Conservation (phyloP, 2,888 invertebrate species). For the Aromia moschata region DNA sequence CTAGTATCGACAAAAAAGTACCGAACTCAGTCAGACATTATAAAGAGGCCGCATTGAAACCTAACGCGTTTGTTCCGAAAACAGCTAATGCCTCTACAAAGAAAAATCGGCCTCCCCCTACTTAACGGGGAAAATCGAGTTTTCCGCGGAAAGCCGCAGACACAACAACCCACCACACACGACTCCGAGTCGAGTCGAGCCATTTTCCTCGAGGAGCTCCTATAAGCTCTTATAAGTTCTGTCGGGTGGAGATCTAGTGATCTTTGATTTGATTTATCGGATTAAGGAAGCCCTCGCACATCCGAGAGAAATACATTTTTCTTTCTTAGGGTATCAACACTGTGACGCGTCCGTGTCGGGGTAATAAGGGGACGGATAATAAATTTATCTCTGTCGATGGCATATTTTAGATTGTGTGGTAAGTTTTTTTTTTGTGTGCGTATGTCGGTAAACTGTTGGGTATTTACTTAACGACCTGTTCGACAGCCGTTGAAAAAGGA, state of each 20-base stretch:
- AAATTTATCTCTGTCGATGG: constrained; percentile 36
- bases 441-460: too few species aligned
- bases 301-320: constrained; percentile 50
- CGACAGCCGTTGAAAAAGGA: too few species aligned
- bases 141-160: constrained; percentile 29
- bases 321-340: constrained; percentile 50
- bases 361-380: constrained; percentile 40
- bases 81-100: constrained; percentile 20
- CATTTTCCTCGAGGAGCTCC: constrained; percentile 40
- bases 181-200: not conserved
- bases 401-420: constrained; percentile 29
- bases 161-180: not conserved
- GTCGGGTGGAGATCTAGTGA: constrained; percentile 47
- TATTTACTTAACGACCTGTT: too few species aligned
- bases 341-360: constrained; percentile 43
- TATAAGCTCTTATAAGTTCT: constrained; percentile 46
- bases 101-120: constrained; percentile 9
- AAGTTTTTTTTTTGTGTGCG: constrained; percentile 6
- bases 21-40: too few species aligned
- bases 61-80: constrained; percentile 13
- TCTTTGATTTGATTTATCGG: constrained; percentile 60
- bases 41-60: too few species aligned
- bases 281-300: constrained; percentile 53
- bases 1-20: too few species aligned
- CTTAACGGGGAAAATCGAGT: constrained; percentile 36